Conservation (phyloP, 2,888 invertebrate genomes). For the Agapostemon virescens region DNA sequence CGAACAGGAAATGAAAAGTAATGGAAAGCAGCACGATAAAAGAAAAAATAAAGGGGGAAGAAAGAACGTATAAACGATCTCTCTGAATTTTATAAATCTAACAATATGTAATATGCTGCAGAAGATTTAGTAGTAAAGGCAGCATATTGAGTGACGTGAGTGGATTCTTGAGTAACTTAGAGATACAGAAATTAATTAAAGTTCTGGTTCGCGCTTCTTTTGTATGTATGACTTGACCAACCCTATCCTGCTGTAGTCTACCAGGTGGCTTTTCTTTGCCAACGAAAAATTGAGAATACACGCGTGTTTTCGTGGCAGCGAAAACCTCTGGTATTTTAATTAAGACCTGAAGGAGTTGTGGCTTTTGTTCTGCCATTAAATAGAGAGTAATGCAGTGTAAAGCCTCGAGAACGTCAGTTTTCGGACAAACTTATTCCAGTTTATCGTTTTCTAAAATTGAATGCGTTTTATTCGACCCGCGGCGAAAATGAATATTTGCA, state of each 20-base stretch:
- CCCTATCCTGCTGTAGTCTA: background rate
- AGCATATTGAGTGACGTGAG: background rate
- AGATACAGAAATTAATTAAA: background rate
- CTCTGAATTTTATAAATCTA: background rate
- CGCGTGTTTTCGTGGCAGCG: background rate
- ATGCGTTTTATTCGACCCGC: background rate
- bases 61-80: background rate
- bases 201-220: background rate
- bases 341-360: conserved; percentile 2
- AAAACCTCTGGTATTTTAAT: background rate
- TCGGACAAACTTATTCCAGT: background rate
- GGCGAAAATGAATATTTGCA: background rate
- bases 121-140: background rate
- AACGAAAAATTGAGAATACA: background rate
- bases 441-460: background rate
- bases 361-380: background rate
- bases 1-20: too few species aligned
- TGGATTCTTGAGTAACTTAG: background rate
- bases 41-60: background rate
- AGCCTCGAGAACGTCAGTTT: background rate
- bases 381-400: conserved; percentile 3
- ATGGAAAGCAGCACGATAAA: background rate
- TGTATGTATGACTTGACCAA: background rate
- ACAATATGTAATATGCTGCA: background rate
- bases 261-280: background rate